These are phyloP conservation scores for Rhinolophus ferrumequinum DNA, from an alignment of 2,113 vertebrate species.

Conservation along the genomic window DNA sequence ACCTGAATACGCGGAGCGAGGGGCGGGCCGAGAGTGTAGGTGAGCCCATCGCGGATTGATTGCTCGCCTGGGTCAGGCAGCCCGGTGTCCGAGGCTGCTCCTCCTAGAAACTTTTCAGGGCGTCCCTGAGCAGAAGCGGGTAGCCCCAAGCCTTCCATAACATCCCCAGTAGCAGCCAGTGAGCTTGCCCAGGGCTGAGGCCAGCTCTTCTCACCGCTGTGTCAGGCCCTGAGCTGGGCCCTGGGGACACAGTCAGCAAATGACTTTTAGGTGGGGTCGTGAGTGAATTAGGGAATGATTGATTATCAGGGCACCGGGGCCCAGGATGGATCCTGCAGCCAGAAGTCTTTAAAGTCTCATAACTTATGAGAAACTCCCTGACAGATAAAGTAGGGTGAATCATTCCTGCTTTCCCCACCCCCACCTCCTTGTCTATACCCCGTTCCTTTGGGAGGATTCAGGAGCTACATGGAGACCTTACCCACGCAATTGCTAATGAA, in stretches of 20 bases:
- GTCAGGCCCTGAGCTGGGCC: neutral
- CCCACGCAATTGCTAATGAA: neutral
- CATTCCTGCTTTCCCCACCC: neutral
- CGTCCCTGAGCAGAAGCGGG: neutral
- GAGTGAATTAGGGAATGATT: neutral
- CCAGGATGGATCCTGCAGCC: neutral
- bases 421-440: neutral
- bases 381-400: neutral
- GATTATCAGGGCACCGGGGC: no score
- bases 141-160: neutral
- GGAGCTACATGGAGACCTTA: neutral
- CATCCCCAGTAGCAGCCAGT: neutral
- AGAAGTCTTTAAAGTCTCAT: neutral
- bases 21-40: fast-evolving
- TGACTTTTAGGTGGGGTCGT: neutral
- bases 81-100: neutral
- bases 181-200: neutral
- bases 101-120: neutral
- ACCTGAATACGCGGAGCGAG: fast-evolving
- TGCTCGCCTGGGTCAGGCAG: no score
- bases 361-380: neutral
- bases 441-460: neutral
- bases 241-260: neutral
- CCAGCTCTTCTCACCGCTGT: neutral
- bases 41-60: no score